Evolutionary conservation across 2,888 invertebrate genomes (phyloP), one percentile per base, ranked within the genome.

Genomic region (Drosophila falleni): DNA sequence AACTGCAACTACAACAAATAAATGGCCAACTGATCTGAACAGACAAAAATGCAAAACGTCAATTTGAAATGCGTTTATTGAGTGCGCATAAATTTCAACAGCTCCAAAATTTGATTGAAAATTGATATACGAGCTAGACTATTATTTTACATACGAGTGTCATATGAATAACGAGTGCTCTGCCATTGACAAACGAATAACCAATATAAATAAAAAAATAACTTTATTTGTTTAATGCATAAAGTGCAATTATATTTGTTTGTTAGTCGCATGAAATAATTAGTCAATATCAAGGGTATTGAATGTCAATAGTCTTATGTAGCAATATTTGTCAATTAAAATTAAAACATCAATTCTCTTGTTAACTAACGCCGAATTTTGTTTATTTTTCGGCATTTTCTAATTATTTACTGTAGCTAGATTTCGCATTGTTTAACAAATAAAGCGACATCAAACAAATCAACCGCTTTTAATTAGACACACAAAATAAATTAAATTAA

Each of bases 401-500:
- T 29, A 47, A 62, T 44, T 54, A 49, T 54, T 64, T 49, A 19
- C 49, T 33, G 16, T 26, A 31, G 35, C 33, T n/a, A 41, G 31
- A n/a, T 54, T 26, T 33, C 29, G 19, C 29, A 46, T 55, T 47
- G 56, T 56, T 56, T 10, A 39, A 33, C 55, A 72, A 53, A 49
- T 23, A 44, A 33, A 44, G 41, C 16, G 46, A 72, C 65, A 66
- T 71, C 60, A 63, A 64, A 69, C 41, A 49, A 46, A 26, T 33
- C 33, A 33, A 31, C 55, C 41, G 53, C 69, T 70, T 78, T 78
- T 76, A 76, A 76, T 78, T 71, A 80, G 82, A 76, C 85, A 85
- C 68, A 73, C 82, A 85, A 76, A 87, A 85, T 82, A 85, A 85
- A 84, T 84, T 78, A 75, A 84, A 85, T 84, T 85, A 80, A 80